Conservation (phyloP, 2,797 vertebrate species). For the Sebastes ruberrimus region DNA sequence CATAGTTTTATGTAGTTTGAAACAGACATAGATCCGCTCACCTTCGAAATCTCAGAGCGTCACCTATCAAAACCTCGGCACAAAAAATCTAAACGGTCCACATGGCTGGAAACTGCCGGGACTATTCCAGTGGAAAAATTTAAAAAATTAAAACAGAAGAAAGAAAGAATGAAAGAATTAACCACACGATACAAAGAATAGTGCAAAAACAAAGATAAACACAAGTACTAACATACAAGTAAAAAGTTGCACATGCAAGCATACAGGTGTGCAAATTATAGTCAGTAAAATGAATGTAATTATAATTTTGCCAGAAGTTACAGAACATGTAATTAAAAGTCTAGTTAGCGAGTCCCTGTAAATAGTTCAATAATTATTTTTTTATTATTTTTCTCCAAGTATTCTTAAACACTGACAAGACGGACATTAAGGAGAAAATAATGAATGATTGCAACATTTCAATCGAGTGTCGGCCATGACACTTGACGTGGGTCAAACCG, state of each 20-base stretch:
- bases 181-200: background rate
- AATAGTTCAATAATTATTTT: no score
- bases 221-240: background rate
- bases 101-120: background rate
- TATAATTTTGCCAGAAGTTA: background rate
- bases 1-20: background rate
- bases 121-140: background rate
- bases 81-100: background rate
- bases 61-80: background rate
- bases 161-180: background rate
- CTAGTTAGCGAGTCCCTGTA: background rate
- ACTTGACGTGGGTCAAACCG: background rate
- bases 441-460: background rate
- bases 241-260: background rate
- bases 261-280: background rate
- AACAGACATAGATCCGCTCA: background rate
- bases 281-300: background rate
- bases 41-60: background rate
- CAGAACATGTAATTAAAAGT: background rate
- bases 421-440: background rate
- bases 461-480: background rate
- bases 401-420: background rate
- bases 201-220: background rate
- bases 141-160: fast-evolving
- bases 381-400: background rate